Conservation (phyloP, 2,797 vertebrate species). For the Galaxias olidus region DNA sequence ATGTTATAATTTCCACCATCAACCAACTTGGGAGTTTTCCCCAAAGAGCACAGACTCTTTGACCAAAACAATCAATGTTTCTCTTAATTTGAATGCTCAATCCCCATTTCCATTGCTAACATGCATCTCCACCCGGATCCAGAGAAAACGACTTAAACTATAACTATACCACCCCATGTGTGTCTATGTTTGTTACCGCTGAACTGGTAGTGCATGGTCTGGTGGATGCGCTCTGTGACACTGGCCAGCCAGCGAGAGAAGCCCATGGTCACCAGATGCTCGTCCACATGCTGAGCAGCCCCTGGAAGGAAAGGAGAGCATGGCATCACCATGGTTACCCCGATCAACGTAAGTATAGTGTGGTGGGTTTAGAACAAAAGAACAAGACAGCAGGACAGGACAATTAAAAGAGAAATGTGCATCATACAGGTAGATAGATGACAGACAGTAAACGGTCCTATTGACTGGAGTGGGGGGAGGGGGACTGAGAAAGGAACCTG, state of each 20-base stretch:
- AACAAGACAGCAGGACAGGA: not conserved
- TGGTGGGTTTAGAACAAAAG: not conserved
- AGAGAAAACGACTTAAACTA: too few species aligned
- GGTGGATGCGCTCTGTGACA: conserved; percentile 90
- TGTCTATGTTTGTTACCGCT: conserved; percentile 75
- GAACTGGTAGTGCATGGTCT: conserved; percentile 93
- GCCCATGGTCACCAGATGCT: conserved; percentile 79
- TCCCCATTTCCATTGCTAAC: too few species aligned
- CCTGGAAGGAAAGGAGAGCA: conserved; percentile 55
- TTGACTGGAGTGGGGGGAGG: not conserved
- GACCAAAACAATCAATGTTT: too few species aligned
- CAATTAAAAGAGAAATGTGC: not conserved
- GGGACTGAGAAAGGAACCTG: conserved; percentile 48
- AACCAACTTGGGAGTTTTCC: too few species aligned
- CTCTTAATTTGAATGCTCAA: too few species aligned
- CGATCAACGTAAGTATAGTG: not conserved
- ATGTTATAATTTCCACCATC: too few species aligned
- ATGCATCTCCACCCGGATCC: too few species aligned
- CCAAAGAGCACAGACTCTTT: too few species aligned
- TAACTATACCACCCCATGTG: too few species aligned
- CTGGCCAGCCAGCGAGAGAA: conserved; percentile 90
- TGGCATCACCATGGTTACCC: too few species aligned
- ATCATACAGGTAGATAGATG: not conserved
- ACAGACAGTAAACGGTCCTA: not conserved
- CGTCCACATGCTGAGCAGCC: conserved; percentile 77